phyloP scores from a whole-genome alignment of 2,888 invertebrate genomes.

The Ophioninae sp. region DNA sequence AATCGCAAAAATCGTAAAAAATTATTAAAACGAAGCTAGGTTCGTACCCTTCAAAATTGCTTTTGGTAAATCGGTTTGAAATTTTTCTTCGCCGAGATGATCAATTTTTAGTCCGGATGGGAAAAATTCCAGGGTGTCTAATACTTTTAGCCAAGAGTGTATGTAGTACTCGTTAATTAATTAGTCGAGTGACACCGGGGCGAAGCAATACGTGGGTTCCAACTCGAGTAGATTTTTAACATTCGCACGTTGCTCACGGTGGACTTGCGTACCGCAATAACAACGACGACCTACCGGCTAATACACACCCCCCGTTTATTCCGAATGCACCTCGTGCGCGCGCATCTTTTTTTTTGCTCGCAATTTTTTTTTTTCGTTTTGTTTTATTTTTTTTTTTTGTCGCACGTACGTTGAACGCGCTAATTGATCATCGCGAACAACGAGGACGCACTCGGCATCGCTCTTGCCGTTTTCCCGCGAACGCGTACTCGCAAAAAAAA shows the following conservation, averaged over 20 bases:
- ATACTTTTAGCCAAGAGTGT: too few relatives aligned
- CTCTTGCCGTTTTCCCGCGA: neutral
- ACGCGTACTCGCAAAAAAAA: neutral
- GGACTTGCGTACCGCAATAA: conserved; percentile 55
- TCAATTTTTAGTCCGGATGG: too few relatives aligned
- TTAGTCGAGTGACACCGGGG: conserved; percentile 46
- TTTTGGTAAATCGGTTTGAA: too few relatives aligned
- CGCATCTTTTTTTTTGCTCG: conserved; percentile 7
- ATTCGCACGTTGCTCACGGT: conserved; percentile 34
- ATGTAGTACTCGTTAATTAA: conserved; percentile 53
- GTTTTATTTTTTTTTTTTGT: neutral
- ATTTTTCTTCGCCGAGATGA: too few relatives aligned
- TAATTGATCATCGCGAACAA: conserved; percentile 54
- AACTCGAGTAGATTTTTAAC: conserved; percentile 45
- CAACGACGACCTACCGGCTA: conserved; percentile 26
- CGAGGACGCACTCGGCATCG: conserved; percentile 30
- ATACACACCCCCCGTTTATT: conserved; percentile 33
- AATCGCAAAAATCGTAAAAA: too few relatives aligned
- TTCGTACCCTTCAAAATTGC: too few relatives aligned
- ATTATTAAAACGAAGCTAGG: too few relatives aligned
- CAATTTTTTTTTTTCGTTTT: conserved; percentile 2
- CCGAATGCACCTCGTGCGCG: conserved; percentile 37
- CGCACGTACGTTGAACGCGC: conserved; percentile 54
- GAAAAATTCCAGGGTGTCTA: too few relatives aligned
- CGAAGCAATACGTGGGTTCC: conserved; percentile 29